Evolutionary conservation across 2,888 invertebrate genomes (phyloP), one percentile per base, ranked within the genome.

Genomic region (Azorinus chamasolen): DNA sequence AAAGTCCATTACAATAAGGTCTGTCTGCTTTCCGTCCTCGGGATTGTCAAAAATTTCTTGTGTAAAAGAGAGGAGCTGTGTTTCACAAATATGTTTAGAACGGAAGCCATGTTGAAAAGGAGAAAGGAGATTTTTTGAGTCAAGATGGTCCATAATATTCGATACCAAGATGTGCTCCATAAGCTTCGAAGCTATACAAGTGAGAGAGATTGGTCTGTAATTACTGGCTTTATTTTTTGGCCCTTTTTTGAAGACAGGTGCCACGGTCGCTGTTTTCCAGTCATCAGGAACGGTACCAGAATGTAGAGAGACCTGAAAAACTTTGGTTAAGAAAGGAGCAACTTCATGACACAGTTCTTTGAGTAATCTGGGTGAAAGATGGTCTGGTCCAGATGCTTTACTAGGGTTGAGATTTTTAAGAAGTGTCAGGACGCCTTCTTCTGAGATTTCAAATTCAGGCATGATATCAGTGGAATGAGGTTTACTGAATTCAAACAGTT

Each of bases 1-100:
- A 41, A 69, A 64, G 37, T 59, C 58, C 62, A 74, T 68, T 6
- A 74, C 57, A 46, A 68, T 68, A 0, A 63, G 37, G 24, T 57
- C 53, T 14, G 59, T 69, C 24, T 74, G 69, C 45, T 57, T 25
- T 5, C 48, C 66, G 14, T 48, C 25, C 0, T 68, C 57, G 4
- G 68, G 43, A 20, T 50, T 53, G 54, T 65, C 65, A 54, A 24
- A 46, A 18, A 54, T 24, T 55, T 74, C 62, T 43, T 74, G 66
- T 10, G 62, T 37, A 39, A 69, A 69, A 14, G 39, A 43, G 6
- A 74, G 4, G 1, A 63, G 63, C 25, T 74, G 74, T 3, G 74
- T 58, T 41, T 69, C 46, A 43, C 74, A 69, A 32, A 55, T 61
- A 22, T 57, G 63, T 50, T 68, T 69, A 1, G 74, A 64, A 12